A percentile compares a stretch with the other conserved stretches of the same genome.
Evolutionary conservation across 2,888 invertebrate genomes (phyloP).

Genomic region (Ephialtes manifestator): DNA sequence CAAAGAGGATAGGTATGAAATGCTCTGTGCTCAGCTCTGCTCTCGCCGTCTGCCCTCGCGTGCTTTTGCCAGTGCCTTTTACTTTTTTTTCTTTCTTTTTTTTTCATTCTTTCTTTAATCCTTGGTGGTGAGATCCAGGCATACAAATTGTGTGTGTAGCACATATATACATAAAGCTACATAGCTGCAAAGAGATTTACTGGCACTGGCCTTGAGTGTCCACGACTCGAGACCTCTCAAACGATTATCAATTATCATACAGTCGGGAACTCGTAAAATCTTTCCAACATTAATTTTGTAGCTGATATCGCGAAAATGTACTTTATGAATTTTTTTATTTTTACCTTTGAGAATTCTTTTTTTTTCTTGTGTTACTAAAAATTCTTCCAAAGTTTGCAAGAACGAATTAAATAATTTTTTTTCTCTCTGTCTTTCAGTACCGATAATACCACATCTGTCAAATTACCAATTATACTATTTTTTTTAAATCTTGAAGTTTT

Average conservation of each 20-base stretch:
- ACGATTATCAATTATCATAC: conserved; percentile 26
- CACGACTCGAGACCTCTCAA: background rate
- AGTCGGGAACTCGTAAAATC: background rate
- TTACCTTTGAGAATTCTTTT: too few relatives aligned
- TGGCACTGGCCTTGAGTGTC: background rate
- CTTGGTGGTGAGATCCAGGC: conserved; percentile 34
- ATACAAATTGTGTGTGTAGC: conserved; percentile 22
- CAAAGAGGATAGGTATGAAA: conserved; percentile 73
- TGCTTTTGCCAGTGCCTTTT: conserved; percentile 32
- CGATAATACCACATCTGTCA: too few relatives aligned
- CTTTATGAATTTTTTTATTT: too few relatives aligned
- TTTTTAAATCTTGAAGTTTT: too few relatives aligned
- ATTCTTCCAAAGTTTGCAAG: too few relatives aligned
- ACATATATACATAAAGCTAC: background rate
- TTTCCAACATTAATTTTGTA: background rate
- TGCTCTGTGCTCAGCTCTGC: conserved; percentile 26
- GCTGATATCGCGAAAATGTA: too few relatives aligned
- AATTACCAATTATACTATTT: too few relatives aligned
- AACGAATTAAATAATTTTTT: too few relatives aligned
- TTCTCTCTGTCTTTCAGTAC: too few relatives aligned
- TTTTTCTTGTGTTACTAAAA: too few relatives aligned
- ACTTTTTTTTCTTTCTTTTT: conserved; percentile 19
- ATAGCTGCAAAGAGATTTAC: conserved; percentile 10
- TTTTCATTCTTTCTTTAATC: conserved; percentile 53
- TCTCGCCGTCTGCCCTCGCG: conserved; percentile 46